Percentiles rank a stretch among this genome's conserved stretches.
Conservation (phyloP, 2,888 invertebrate species). For the Heterodera filipjevi region DNA sequence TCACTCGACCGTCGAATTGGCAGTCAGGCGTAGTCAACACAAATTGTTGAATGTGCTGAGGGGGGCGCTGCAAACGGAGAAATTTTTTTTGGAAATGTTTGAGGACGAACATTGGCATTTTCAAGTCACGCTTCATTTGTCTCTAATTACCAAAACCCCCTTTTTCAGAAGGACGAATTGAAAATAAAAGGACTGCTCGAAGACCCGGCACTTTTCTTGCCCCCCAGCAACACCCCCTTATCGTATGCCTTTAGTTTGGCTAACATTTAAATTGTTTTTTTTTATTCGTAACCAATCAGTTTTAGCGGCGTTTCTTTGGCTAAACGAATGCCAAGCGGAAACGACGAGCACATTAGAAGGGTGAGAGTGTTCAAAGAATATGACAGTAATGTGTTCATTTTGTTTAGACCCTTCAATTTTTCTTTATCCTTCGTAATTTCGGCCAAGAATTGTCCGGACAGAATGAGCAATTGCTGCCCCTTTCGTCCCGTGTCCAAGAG, state of each 20-base stretch:
- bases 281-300: background rate
- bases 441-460: conserved; percentile 81
- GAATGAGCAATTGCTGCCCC: conserved; percentile 82
- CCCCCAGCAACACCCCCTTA: conserved; percentile 88
- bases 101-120: conserved; percentile 96
- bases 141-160: conserved; percentile 9
- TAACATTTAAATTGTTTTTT: background rate
- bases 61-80: conserved; percentile 76
- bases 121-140: conserved; percentile 6
- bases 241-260: conserved; percentile 3
- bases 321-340: conserved; percentile 91
- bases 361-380: conserved; percentile 54
- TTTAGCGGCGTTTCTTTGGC: conserved; percentile 87
- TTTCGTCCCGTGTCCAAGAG: conserved; percentile 81
- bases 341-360: conserved; percentile 74
- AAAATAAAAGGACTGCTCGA: conserved; percentile 83
- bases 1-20: conserved; percentile 35
- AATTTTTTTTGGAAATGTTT: conserved; percentile 96
- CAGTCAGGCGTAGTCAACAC: conserved; percentile 70
- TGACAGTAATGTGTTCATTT: background rate
- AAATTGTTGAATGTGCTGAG: conserved; percentile 64
- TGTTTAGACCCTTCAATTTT: conserved; percentile 76
- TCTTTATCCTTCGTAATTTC: conserved; percentile 80
- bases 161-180: conserved; percentile 39
- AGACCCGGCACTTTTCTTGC: conserved; percentile 90